Evolutionary conservation across 2,888 invertebrate species (phyloP), one percentile per base, ranked within the genome.

Genomic region (Cryptophagus acutangulus): DNA sequence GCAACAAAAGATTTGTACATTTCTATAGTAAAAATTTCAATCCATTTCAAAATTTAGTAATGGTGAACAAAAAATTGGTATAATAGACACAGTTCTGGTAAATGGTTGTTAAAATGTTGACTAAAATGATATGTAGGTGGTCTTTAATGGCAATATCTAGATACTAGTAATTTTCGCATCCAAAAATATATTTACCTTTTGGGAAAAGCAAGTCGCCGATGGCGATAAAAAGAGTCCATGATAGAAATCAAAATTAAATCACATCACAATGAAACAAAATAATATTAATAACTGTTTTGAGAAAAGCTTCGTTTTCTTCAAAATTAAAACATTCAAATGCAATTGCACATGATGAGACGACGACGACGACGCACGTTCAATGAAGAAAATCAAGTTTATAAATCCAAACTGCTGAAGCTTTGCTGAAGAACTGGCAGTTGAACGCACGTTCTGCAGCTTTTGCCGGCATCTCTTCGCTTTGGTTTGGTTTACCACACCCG

Each of bases 401-500:
- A 9, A 5, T 39, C 39, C 33, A 34, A 34, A 9, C 20, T 12
- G 4, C 14, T 15, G 16, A 31, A 38, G 33, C 30, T 41, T 44
- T 41, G 34, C 28, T 18, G 38, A 55, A 52, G 52, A 56, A 57
- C 57, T 57, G 52, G 46, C 50, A 45, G 49, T 44, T 42, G 48
- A 36, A 41, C 40, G 46, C 34, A 41, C 38, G 47, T 44, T 51
- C 48, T 41, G 44, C 43, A 37, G 46, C 43, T 52, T 51, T 54
- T 46, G 48, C 42, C 44, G 45, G 43, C 43, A 55, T 53, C 59
- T 57, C 58, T 50, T n/a, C n/a, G n/a, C n/a, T n/a, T n/a, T n/a
- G n/a, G n/a, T n/a, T n/a, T 53, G 57, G 55, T 52, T 46, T 41
- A 55, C 51, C 53, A 57, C 62, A 62, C 56, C 63, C 64, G 63